A percentile compares a stretch with the other conserved stretches of the same genome.
Conservation (phyloP, 2,797 vertebrate species). For the Pelodytes ibericus region DNA sequence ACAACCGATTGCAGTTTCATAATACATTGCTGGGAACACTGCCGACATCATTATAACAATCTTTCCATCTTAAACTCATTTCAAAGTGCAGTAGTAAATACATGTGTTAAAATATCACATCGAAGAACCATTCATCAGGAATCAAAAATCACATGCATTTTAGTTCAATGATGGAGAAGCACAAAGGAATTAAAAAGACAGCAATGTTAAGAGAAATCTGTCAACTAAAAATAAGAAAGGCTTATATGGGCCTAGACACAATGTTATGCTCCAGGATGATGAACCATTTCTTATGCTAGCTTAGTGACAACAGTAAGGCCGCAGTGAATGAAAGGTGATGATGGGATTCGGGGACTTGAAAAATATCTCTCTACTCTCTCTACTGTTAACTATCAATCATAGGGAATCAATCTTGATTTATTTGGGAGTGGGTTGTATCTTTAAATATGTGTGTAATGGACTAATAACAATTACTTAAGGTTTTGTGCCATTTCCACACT, state of each 20-base stretch:
- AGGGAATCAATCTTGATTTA: neutral
- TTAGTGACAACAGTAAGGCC: too few relatives aligned
- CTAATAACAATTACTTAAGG: neutral
- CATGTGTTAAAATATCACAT: neutral
- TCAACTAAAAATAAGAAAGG: neutral
- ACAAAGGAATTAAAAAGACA: neutral
- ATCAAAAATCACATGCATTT: neutral
- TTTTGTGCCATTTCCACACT: neutral
- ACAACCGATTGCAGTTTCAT: conserved; percentile 17
- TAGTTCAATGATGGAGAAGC: neutral
- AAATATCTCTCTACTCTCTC: too few relatives aligned
- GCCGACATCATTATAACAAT: conserved; percentile 7
- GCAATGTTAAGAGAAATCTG: neutral
- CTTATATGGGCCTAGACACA: neutral
- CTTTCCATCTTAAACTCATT: neutral
- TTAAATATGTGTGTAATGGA: neutral
- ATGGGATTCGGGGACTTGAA: neutral
- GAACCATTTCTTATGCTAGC: neutral
- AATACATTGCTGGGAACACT: neutral
- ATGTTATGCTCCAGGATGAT: neutral
- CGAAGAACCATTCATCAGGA: too few relatives aligned
- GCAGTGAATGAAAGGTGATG: neutral
- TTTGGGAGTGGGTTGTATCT: neutral
- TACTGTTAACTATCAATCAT: neutral
- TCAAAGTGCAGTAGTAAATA: neutral